These are phyloP conservation scores for Fregata magnificens DNA, from an alignment of 2,113 vertebrate species.

Conservation along the genomic window DNA sequence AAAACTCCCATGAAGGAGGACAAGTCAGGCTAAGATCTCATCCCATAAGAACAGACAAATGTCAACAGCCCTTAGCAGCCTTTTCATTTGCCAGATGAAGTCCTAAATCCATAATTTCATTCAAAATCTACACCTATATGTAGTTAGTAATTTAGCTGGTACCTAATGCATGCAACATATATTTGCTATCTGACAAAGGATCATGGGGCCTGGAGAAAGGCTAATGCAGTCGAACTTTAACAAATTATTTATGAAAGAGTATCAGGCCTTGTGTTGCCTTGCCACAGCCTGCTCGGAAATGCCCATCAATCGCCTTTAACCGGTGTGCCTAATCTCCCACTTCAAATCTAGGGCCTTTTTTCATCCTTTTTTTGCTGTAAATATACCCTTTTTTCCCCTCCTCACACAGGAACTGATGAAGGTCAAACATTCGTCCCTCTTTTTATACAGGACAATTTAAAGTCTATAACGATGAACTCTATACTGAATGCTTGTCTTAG, in stretches of 20 bases:
- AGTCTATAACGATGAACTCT: constrained; percentile 26
- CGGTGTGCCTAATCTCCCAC: background rate
- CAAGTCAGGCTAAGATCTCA: background rate
- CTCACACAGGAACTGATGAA: constrained; percentile 13
- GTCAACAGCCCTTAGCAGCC: background rate
- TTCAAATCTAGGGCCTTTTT: background rate
- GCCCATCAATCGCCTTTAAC: background rate
- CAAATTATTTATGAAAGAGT: background rate
- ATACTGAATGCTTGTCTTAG: constrained; percentile 43
- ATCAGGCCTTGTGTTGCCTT: background rate
- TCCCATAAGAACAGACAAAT: background rate
- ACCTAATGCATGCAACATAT: background rate
- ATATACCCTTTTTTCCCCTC: background rate
- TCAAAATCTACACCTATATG: background rate
- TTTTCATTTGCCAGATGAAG: background rate
- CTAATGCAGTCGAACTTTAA: background rate
- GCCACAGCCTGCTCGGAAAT: background rate
- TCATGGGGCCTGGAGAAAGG: background rate
- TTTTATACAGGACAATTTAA: constrained; percentile 52
- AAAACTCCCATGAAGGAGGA: background rate
- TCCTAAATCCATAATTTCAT: background rate
- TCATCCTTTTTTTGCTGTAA: background rate
- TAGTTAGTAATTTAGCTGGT: background rate
- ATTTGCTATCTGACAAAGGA: background rate
- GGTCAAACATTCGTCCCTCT: constrained; percentile 31